A percentile compares a stretch with the other conserved stretches of the same genome.
phyloP scores from a whole-genome alignment of 1,140 invertebrate genomes.

The Cecropterus lyciades region DNA sequence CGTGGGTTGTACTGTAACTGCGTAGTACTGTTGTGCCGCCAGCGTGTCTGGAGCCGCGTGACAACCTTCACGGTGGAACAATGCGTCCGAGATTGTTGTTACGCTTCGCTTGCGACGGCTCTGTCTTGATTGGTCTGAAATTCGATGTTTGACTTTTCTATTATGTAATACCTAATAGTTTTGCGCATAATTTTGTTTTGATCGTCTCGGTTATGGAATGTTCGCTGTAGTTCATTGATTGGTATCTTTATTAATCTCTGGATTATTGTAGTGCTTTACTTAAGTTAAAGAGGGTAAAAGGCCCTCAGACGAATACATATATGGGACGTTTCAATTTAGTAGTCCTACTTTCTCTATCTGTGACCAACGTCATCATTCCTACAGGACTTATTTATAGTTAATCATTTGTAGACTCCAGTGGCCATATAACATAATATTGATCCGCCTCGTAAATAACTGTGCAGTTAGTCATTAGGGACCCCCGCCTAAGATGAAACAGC shows the following conservation, averaged over 20 bases:
- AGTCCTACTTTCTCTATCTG: too few relatives aligned
- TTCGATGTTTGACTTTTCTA: slow-evolving; percentile 1
- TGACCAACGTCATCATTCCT: too few relatives aligned
- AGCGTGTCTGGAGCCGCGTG: slow-evolving; percentile 24
- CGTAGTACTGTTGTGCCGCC: slow-evolving; percentile 16
- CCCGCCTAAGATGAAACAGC: background rate
- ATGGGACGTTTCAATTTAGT: too few relatives aligned
- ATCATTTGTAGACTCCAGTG: too few relatives aligned
- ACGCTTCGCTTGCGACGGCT: slow-evolving; percentile 3
- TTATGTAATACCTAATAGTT: slow-evolving; percentile 4
- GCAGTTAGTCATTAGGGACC: background rate
- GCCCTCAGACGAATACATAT: too few relatives aligned
- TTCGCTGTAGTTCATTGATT: too few relatives aligned
- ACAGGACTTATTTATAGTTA: too few relatives aligned
- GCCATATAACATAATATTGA: too few relatives aligned
- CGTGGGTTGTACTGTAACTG: slow-evolving; percentile 28
- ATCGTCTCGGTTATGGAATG: background rate
- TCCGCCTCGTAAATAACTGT: too few relatives aligned
- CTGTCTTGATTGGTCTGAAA: slow-evolving; percentile 7
- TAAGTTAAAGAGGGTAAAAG: too few relatives aligned
- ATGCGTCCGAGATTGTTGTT: background rate
- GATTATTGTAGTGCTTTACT: too few relatives aligned
- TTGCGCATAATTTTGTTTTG: slow-evolving; percentile 9
- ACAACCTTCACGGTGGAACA: slow-evolving; percentile 13
- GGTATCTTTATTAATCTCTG: too few relatives aligned